Evolutionary conservation across 2,797 vertebrate genomes (phyloP).

Genomic region (Melanotaenia parkinsoni): DNA sequence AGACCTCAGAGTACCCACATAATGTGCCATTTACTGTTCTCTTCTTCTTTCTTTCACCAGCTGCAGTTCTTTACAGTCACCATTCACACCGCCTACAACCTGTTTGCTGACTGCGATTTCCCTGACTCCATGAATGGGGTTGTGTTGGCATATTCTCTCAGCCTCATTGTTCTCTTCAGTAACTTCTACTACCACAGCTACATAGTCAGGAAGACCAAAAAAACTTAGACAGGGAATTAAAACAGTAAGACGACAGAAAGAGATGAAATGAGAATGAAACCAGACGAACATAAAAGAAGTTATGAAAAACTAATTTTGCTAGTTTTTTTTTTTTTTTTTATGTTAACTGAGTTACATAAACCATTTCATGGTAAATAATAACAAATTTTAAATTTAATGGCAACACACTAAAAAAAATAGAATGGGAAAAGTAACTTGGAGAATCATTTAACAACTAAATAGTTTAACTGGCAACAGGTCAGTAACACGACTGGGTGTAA

Average conservation of each 20-base stretch:
- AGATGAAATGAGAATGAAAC: neutral
- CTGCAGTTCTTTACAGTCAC: constrained; percentile 79
- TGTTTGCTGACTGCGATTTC: constrained; percentile 78
- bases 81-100: constrained; percentile 76
- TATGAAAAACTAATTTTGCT: neutral
- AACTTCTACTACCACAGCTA: constrained; percentile 79
- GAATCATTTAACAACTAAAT: too few species aligned
- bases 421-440: neutral
- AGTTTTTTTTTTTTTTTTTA: constrained; percentile 4
- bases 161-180: constrained; percentile 79
- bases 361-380: neutral
- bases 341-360: neutral
- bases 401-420: too few species aligned
- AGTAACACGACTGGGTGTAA: too few species aligned
- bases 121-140: constrained; percentile 72
- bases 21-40: neutral
- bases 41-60: constrained; percentile 52
- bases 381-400: too few species aligned
- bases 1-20: neutral
- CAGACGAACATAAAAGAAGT: neutral
- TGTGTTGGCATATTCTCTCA: constrained; percentile 74
- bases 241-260: neutral
- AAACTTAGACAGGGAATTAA: constrained; percentile 10
- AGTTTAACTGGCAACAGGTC: too few species aligned
- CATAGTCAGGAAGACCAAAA: constrained; percentile 63